These are phyloP conservation scores for Vesta saturnalis DNA, from an alignment of 2,888 invertebrate genomes.

Conservation along the genomic window DNA sequence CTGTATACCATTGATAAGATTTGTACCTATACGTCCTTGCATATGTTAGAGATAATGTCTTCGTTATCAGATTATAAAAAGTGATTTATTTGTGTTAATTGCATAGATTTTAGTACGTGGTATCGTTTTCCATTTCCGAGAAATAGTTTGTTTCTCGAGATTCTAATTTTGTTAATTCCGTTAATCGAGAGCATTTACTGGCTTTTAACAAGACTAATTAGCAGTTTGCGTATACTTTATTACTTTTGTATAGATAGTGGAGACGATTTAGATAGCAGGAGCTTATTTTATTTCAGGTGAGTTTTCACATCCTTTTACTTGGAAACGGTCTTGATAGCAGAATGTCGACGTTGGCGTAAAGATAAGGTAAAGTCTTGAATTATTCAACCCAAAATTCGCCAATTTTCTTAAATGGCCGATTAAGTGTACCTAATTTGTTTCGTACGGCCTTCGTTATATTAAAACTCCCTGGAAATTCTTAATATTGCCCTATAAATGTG, in stretches of 20 bases:
- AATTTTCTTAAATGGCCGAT: conserved; percentile 62
- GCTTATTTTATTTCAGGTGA: conserved; percentile 57
- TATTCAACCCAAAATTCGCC: conserved; percentile 62
- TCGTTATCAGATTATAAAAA: conserved; percentile 44
- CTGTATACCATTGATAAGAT: conserved; percentile 30
- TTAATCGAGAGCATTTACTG: conserved; percentile 28
- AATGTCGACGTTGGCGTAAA: conserved; percentile 47
- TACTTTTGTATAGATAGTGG: conserved; percentile 31
- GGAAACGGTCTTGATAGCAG: conserved; percentile 10
- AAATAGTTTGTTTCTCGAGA: conserved; percentile 30
- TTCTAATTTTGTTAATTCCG: conserved; percentile 40
- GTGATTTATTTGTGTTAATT: conserved; percentile 49
- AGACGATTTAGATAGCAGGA: conserved; percentile 32
- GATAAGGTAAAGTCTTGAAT: conserved; percentile 63
- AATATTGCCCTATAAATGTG: conserved; percentile 53
- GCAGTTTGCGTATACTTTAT: conserved; percentile 31
- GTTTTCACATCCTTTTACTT: conserved; percentile 40
- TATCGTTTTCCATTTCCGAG: conserved; percentile 34
- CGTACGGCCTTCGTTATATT: conserved; percentile 57
- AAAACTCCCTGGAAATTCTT: conserved; percentile 58
- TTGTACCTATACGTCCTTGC: conserved; percentile 41
- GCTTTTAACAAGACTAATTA: conserved; percentile 31
- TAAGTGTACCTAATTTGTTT: conserved; percentile 63
- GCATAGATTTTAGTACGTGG: conserved; percentile 40
- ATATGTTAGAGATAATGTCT: conserved; percentile 43